phyloP scores from a whole-genome alignment of 2,797 vertebrate species.

The Tympanoctomys barrerae region DNA sequence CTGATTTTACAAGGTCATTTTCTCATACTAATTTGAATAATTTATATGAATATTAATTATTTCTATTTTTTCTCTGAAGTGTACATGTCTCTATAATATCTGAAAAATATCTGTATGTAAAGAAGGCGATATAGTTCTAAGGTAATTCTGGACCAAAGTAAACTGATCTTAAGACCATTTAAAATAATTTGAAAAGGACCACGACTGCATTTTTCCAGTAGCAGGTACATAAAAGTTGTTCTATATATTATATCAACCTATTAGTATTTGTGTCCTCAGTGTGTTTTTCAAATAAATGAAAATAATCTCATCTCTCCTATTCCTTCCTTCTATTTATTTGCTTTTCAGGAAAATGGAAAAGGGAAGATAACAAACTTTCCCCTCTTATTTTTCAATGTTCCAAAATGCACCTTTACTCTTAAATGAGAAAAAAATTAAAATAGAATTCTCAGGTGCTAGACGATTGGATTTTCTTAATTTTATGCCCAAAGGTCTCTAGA shows the following conservation, averaged over 20 bases:
- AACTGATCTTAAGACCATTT: background rate
- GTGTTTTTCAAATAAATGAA: slow-evolving; percentile 1
- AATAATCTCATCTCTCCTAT: background rate
- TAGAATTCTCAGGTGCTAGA: slow-evolving; percentile 8
- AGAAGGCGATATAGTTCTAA: background rate
- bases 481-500: background rate
- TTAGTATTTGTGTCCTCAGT: background rate
- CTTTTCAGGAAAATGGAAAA: background rate
- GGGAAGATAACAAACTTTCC: background rate
- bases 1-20: background rate
- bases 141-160: background rate
- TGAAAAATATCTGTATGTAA: background rate
- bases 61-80: background rate
- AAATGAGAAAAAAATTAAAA: slow-evolving; percentile 26
- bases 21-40: background rate
- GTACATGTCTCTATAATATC: background rate
- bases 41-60: background rate
- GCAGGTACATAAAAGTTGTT: background rate
- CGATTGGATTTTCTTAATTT: slow-evolving; percentile 44
- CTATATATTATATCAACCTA: background rate
- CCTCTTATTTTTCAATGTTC: background rate
- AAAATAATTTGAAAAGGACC: background rate
- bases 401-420: slow-evolving; percentile 32
- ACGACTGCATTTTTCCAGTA: background rate
- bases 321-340: background rate